phyloP scores from a whole-genome alignment of 2,113 vertebrate genomes.

The Haplochromis burtoni region DNA sequence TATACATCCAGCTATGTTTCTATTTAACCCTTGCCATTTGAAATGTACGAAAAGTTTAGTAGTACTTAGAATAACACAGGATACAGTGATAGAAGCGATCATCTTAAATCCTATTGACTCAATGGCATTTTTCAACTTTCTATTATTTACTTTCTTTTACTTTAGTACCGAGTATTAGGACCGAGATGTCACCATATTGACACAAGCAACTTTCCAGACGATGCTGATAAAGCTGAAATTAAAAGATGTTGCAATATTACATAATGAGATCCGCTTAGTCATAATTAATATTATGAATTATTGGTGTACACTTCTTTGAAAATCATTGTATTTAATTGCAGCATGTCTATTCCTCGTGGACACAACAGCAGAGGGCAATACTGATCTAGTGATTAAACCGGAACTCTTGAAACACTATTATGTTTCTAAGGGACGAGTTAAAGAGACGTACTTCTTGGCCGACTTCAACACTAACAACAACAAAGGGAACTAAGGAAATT shows the following conservation, averaged over 20 bases:
- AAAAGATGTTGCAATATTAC: not conserved
- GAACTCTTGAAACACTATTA: not conserved
- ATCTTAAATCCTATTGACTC: not conserved
- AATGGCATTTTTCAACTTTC: not conserved
- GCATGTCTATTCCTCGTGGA: not conserved
- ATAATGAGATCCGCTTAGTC: not conserved
- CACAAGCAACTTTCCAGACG: not conserved
- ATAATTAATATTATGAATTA: not conserved
- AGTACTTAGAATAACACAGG: not conserved
- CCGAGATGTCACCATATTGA: not conserved
- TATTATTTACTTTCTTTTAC: not conserved
- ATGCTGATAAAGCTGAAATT: not conserved
- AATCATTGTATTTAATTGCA: not conserved
- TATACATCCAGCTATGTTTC: not conserved
- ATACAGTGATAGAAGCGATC: not conserved
- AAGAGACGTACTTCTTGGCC: not conserved
- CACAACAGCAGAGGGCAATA: not conserved
- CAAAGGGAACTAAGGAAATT: not conserved
- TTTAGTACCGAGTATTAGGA: not conserved
- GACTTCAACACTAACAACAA: not conserved
- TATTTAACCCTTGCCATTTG: not conserved
- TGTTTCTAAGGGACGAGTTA: constrained; percentile 3
- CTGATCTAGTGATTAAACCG: not conserved
- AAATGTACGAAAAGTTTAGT: not conserved
- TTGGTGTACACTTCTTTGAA: not conserved